Evolutionary conservation across 2,888 invertebrate genomes (phyloP).

Genomic region (Peribatodes rhomboidaria): DNA sequence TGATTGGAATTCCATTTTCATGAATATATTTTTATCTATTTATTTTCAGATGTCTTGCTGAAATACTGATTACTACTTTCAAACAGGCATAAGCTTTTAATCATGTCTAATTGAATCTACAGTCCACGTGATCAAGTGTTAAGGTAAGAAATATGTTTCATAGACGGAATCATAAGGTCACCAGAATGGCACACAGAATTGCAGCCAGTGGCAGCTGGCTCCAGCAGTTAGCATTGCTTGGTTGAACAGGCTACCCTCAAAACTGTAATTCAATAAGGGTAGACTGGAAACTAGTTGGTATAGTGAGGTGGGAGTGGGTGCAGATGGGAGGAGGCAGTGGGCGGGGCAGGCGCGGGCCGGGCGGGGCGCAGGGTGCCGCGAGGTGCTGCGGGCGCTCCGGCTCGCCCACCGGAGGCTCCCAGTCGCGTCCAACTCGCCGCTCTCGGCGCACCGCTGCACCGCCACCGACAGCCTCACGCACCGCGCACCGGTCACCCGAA

Average conservation of each 20-base stretch:
- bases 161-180: neutral
- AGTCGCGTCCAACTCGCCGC: constrained; percentile 77
- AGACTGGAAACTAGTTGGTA: constrained; percentile 31
- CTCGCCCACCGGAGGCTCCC: constrained; percentile 75
- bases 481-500: constrained; percentile 34
- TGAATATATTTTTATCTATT: neutral
- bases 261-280: constrained; percentile 26
- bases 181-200: neutral
- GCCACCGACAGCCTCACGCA: constrained; percentile 39
- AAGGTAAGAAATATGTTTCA: neutral
- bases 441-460: constrained; percentile 63
- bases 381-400: constrained; percentile 64
- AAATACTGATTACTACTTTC: neutral
- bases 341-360: constrained; percentile 73
- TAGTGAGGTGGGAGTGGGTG: constrained; percentile 65
- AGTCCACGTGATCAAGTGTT: neutral
- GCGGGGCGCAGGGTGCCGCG: constrained; percentile 80
- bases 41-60: neutral
- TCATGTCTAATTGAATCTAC: neutral
- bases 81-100: neutral
- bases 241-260: constrained; percentile 2
- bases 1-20: too few relatives aligned
- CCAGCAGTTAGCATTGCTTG: neutral
- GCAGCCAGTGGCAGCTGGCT: neutral
- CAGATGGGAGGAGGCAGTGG: constrained; percentile 67